Conservation (phyloP, 2,113 vertebrate genomes). For the Myiagra hebetior region DNA sequence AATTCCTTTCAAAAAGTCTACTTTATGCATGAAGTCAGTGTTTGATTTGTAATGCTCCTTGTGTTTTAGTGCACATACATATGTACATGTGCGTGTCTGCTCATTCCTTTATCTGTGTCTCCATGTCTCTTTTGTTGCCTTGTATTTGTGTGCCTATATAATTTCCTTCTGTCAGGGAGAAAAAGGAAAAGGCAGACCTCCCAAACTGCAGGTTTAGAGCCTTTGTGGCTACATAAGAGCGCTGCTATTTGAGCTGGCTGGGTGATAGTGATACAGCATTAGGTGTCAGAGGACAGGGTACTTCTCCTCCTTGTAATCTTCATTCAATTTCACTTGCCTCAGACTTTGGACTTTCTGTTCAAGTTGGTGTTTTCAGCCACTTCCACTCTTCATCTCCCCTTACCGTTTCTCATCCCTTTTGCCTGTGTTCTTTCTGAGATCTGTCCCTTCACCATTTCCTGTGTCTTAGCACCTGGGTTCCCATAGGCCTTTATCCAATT, state of each 20-base stretch:
- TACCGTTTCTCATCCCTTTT: background rate
- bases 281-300: background rate
- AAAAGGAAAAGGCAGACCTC: background rate
- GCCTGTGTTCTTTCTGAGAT: background rate
- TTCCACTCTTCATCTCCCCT: background rate
- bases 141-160: background rate
- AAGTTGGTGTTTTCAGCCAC: background rate
- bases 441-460: background rate
- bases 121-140: background rate
- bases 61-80: background rate
- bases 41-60: background rate
- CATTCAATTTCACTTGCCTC: background rate
- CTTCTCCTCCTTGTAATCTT: background rate
- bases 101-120: background rate
- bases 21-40: background rate
- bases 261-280: background rate
- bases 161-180: background rate
- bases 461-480: background rate
- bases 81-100: accelerated
- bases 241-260: background rate
- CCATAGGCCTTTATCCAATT: background rate
- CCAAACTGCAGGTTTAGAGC: background rate
- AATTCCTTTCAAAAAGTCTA: background rate
- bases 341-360: background rate
- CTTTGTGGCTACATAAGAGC: background rate